A percentile compares a stretch with the other conserved stretches of the same genome.
phyloP scores from a whole-genome alignment of 1,140 invertebrate genomes.

The Colletes latitarsis region DNA sequence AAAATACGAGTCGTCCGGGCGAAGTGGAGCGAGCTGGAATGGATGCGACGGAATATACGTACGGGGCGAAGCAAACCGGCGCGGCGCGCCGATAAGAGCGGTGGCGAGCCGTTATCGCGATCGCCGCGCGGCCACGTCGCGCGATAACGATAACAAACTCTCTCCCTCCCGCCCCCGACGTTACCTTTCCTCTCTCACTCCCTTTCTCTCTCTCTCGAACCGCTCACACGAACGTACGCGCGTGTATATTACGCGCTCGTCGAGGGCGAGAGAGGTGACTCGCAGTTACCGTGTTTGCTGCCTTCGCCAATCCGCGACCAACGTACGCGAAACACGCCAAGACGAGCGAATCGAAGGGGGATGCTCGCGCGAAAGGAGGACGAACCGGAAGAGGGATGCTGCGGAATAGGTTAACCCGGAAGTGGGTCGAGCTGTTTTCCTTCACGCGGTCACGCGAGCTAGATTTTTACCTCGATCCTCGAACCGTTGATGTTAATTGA shows the following conservation, averaged over 20 bases:
- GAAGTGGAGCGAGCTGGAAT: conserved; percentile 72
- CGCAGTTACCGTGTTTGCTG: conserved; percentile 45
- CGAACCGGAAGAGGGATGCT: background rate
- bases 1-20: conserved; percentile 66
- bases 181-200: conserved; percentile 39
- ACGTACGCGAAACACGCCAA: background rate
- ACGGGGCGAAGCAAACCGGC: conserved; percentile 72
- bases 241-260: conserved; percentile 27
- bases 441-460: too few relatives aligned
- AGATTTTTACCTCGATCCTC: too few relatives aligned
- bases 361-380: background rate
- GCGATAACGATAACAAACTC: conserved; percentile 82
- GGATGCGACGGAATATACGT: conserved; percentile 56
- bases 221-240: conserved; percentile 15
- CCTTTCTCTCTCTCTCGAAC: conserved; percentile 31
- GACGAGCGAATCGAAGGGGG: background rate
- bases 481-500: too few relatives aligned
- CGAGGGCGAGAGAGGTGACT: conserved; percentile 59
- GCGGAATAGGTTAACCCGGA: background rate
- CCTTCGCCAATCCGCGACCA: conserved; percentile 20
- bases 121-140: conserved; percentile 79
- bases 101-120: conserved; percentile 79
- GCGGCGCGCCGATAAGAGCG: conserved; percentile 71
- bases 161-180: conserved; percentile 61
- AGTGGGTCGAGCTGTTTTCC: too few relatives aligned